phyloP scores from a whole-genome alignment of 2,888 invertebrate species.

The Catocala sponsa region DNA sequence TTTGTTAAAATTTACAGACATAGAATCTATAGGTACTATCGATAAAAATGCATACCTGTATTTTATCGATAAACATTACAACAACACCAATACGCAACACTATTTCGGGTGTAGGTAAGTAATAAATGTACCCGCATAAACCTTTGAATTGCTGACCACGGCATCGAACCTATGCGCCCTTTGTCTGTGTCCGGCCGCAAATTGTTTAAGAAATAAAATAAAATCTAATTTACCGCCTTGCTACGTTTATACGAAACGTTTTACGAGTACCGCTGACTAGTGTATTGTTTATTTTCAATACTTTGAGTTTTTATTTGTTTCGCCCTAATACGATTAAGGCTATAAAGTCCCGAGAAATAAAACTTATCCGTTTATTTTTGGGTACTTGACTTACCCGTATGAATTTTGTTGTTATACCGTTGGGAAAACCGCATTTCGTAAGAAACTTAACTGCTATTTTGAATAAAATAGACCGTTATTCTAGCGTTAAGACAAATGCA shows the following conservation, averaged over 20 bases:
- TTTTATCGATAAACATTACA: conserved; percentile 20
- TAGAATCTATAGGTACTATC: background rate
- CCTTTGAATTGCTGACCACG: conserved; percentile 87
- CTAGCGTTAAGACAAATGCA: background rate
- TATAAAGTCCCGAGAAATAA: conserved; percentile 58
- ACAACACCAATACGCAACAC: conserved; percentile 56
- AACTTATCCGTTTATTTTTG: conserved; percentile 51
- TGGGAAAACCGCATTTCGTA: conserved; percentile 1
- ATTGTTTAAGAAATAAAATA: conserved; percentile 88
- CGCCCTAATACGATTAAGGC: conserved; percentile 63
- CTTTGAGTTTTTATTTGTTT: conserved; percentile 69
- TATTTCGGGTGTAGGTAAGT: conserved; percentile 72
- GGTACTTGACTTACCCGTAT: conserved; percentile 20
- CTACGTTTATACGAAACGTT: conserved; percentile 83
- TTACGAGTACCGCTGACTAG: conserved; percentile 79
- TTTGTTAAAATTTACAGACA: too few species aligned
- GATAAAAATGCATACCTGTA: background rate
- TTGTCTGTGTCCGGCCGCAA: conserved; percentile 83
- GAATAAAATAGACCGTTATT: background rate
- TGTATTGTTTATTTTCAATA: conserved; percentile 79
- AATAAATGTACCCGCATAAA: conserved; percentile 86
- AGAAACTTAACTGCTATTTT: background rate
- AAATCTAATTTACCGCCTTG: conserved; percentile 86
- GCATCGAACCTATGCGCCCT: conserved; percentile 82
- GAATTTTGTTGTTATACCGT: conserved; percentile 1